Percentiles rank a stretch among this genome's conserved stretches.
Conservation (phyloP, 2,888 invertebrate genomes). For the Choreutis nemorana region DNA sequence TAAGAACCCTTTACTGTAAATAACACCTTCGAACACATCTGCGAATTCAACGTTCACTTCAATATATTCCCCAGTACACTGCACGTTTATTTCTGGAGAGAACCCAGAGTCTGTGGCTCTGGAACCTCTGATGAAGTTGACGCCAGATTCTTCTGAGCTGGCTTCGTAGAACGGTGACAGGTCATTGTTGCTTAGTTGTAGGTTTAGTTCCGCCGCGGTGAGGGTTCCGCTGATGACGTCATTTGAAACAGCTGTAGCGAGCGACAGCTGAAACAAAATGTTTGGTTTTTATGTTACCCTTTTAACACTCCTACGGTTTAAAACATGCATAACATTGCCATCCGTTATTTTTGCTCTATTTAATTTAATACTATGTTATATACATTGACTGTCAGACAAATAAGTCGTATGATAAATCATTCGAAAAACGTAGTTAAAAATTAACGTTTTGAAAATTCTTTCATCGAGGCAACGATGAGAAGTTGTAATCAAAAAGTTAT, state of each 20-base stretch:
- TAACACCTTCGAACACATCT: constrained; percentile 70
- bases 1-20: constrained; percentile 75
- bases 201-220: constrained; percentile 52
- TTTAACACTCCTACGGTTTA: too few relatives aligned
- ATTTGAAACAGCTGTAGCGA: constrained; percentile 61
- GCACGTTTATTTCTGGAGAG: constrained; percentile 67
- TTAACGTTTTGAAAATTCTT: too few relatives aligned
- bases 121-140: constrained; percentile 50
- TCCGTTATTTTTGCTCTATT: constrained; percentile 3
- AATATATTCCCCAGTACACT: constrained; percentile 66
- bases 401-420: too few relatives aligned
- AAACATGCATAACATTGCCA: constrained; percentile 3
- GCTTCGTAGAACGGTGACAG: constrained; percentile 46
- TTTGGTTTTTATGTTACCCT: too few relatives aligned
- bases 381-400: constrained; percentile 3
- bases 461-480: too few relatives aligned
- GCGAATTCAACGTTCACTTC: constrained; percentile 71
- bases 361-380: constrained; percentile 2
- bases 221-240: constrained; percentile 31
- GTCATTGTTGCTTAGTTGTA: constrained; percentile 38
- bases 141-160: constrained; percentile 40
- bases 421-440: too few relatives aligned
- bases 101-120: constrained; percentile 59
- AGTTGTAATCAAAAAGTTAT: too few relatives aligned
- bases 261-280: constrained; percentile 45